A percentile compares a stretch with the other conserved stretches of the same genome.
Evolutionary conservation across 2,888 invertebrate species (phyloP).

Genomic region (Ophion ellenae): DNA sequence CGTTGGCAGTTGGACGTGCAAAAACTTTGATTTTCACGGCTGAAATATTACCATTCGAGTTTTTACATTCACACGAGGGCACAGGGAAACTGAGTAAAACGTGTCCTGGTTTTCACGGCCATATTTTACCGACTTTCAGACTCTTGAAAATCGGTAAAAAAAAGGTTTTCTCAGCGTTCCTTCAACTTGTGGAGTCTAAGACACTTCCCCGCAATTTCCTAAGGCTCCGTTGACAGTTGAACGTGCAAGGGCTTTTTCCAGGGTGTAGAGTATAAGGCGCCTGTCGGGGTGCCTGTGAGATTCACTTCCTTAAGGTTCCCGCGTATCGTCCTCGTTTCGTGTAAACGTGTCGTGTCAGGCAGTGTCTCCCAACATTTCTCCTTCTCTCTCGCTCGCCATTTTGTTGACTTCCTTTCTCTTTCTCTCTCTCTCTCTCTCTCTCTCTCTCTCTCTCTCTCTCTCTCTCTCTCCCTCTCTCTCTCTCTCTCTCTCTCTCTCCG

Average conservation of each 20-base stretch:
- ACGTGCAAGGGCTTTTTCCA: not conserved
- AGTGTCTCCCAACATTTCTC: conserved; percentile 56
- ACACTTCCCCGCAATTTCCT: not conserved
- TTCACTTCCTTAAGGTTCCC: conserved; percentile 37
- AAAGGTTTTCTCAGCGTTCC: not conserved
- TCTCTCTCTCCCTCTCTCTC: conserved; percentile 10
- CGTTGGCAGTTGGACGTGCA: no score
- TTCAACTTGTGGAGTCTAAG: not conserved
- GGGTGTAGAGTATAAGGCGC: conserved; percentile 10
- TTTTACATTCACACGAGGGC: not conserved
- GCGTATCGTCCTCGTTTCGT: conserved; percentile 35
- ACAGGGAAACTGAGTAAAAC: not conserved
- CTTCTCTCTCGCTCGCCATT: conserved; percentile 13
- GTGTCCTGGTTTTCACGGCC: not conserved
- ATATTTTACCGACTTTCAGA: not conserved
- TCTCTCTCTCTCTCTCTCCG: conserved; percentile 41
- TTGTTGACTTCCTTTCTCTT: not conserved
- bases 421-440: conserved; percentile 34
- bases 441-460: conserved; percentile 33
- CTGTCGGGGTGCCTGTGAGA: conserved; percentile 16
- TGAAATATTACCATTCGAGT: not conserved
- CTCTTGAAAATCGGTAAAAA: not conserved
- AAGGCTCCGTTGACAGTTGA: not conserved
- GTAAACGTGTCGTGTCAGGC: conserved; percentile 64
- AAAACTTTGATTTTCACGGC: not conserved